Evolutionary conservation across 2,113 vertebrate species (phyloP), one percentile per base, ranked within the genome.

Genomic region (Aspiorhynchus laticeps): DNA sequence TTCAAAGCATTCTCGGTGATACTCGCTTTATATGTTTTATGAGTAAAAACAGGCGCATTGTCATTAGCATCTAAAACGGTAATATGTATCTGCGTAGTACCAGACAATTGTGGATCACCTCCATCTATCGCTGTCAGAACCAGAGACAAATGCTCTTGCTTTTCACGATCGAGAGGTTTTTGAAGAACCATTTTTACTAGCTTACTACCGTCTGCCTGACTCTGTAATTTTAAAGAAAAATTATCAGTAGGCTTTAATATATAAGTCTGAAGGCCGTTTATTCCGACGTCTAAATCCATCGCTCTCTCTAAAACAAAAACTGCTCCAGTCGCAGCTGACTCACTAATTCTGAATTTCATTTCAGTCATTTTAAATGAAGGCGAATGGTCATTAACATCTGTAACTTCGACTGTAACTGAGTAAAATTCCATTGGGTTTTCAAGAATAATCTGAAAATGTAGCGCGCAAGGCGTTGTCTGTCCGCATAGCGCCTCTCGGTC

Each of bases 321-420:
- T 21, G 83, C 84, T 21, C 93, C 92, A 48, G 90, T 7, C n/a
- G 74, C 17, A 12, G 92, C 88, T 74, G 91, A 24, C 84, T 95
- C 93, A 77, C 93, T 94, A 0, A 94, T 94, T 84, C 94, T 91
- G 75, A 95, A 90, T 33, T 81, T 88, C 43, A 86, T 81, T 2
- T 90, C 88, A 31, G 9, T 81, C 33, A 86, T 89, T 67, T 91
- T 88, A 87, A 95, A 95, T 1, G 63, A 8, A 0, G 95, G 95
- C 1, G 85, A 80, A 33, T 95, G 94, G 83, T 96, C 95, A 89
- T 96, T 96, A 43, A 91, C 84, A 87, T 95, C 94, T 41, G 91
- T 80, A 80, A 95, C 86, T 15, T 90, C 87, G 0, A 88, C 7
- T 28, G 77, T 80, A 33, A 90, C n/a, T 0, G 87, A 33, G 19